These are phyloP conservation scores for Chloroceryle amazona DNA, from an alignment of 2,797 vertebrate genomes.

Conservation along the genomic window DNA sequence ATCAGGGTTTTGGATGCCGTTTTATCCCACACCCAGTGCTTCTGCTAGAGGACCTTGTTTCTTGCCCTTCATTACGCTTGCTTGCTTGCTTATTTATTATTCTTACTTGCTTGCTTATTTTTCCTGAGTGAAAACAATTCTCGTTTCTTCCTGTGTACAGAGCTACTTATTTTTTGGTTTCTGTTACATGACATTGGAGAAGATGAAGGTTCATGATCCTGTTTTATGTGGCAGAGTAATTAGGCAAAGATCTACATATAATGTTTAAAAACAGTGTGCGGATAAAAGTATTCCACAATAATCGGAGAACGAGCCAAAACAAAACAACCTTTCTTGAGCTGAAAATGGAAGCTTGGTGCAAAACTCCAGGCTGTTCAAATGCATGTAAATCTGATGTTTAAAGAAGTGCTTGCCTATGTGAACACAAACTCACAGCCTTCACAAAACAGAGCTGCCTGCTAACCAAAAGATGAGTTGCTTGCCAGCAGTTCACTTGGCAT, in stretches of 20 bases:
- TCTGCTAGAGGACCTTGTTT: conserved; percentile 12
- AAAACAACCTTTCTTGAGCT: conserved; percentile 17
- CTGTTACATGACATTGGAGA: background rate
- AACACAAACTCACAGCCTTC: conserved; percentile 13
- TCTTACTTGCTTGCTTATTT: background rate
- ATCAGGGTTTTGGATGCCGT: background rate
- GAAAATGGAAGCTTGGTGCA: conserved; percentile 19
- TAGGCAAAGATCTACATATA: background rate
- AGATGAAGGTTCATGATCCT: background rate
- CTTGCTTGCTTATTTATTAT: background rate
- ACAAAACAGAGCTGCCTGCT: conserved; percentile 50
- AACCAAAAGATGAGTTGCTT: conserved; percentile 53
- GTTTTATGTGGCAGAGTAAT: background rate
- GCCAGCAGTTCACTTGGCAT: conserved; percentile 63
- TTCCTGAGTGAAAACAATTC: background rate
- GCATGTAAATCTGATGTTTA: background rate
- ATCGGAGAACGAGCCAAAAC: conserved; percentile 7
- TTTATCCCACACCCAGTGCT: background rate
- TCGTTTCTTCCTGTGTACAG: background rate
- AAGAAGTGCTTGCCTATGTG: conserved; percentile 12
- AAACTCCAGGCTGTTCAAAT: background rate
- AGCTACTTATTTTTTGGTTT: background rate
- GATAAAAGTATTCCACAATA: background rate
- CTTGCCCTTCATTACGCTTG: background rate
- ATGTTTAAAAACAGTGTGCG: conserved; percentile 11